Percentiles rank a stretch among this genome's conserved stretches.
Conservation (phyloP, 2,797 vertebrate genomes). For the Labeo calbasu region DNA sequence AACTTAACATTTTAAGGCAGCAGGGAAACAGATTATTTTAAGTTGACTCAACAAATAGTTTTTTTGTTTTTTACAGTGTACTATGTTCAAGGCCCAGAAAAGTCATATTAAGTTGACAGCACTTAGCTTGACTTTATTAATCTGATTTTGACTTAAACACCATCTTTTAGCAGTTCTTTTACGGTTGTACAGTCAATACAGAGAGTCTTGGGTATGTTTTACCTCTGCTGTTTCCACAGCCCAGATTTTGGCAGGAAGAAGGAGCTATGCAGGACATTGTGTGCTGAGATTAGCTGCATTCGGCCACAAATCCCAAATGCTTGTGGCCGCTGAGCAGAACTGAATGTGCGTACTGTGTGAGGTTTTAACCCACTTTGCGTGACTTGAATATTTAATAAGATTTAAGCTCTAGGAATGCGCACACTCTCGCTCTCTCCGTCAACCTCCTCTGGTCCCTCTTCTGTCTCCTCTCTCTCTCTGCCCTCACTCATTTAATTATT, state of each 20-base stretch:
- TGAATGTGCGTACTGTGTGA: constrained; percentile 66
- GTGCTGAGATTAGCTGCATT: constrained; percentile 59
- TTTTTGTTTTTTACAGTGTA: no score
- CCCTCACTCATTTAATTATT: constrained; percentile 62
- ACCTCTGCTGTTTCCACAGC: constrained; percentile 49
- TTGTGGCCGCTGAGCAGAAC: constrained; percentile 58
- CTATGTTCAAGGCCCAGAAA: no score
- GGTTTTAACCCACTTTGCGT: constrained; percentile 73
- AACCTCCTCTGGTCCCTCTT: constrained; percentile 19
- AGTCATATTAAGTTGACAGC: not conserved
- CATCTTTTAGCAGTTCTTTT: constrained; percentile 23
- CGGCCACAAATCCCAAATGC: constrained; percentile 57
- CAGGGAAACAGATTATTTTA: no score
- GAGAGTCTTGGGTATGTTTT: constrained; percentile 49
- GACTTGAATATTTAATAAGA: constrained; percentile 72
- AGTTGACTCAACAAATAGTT: no score
- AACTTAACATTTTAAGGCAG: no score
- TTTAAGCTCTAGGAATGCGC: constrained; percentile 66
- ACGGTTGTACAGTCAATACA: constrained; percentile 2
- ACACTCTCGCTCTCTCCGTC: constrained; percentile 38
- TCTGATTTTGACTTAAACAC: constrained; percentile 1
- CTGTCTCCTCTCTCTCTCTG: constrained; percentile 24
- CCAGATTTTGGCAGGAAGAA: constrained; percentile 48
- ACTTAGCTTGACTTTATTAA: constrained; percentile 16
- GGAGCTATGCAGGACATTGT: constrained; percentile 61